phyloP scores from a whole-genome alignment of 2,113 vertebrate species.

The Bujurquina vittata region DNA sequence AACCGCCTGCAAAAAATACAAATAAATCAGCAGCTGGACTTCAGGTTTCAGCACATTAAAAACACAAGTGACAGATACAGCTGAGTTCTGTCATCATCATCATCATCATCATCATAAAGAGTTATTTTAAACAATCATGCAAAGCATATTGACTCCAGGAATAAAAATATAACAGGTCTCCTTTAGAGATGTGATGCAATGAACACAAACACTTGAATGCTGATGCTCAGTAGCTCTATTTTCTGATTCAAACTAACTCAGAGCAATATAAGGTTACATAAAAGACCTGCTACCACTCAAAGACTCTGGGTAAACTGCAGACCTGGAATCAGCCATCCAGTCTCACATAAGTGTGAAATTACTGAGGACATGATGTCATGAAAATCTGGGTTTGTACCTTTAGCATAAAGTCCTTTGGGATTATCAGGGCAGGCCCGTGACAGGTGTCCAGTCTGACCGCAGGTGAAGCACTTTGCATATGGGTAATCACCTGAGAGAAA shows the following conservation, averaged over 20 bases:
- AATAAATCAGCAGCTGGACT: neutral
- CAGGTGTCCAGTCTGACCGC: constrained; percentile 91
- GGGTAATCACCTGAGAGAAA: constrained; percentile 88
- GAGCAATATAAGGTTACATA: neutral
- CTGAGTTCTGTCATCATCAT: neutral
- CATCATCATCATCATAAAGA: neutral
- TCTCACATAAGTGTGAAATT: neutral
- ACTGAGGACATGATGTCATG: neutral
- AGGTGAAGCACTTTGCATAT: constrained; percentile 97
- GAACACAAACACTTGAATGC: neutral
- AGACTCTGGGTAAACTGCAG: neutral
- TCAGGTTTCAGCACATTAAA: neutral
- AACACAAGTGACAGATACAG: neutral
- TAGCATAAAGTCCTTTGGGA: constrained; percentile 92
- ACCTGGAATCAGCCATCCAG: neutral
- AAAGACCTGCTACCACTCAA: neutral
- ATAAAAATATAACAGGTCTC: neutral
- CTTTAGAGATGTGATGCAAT: neutral
- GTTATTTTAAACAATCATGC: neutral
- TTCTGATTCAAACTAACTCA: neutral
- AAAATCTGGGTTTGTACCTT: constrained; percentile 78
- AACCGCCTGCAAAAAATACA: constrained; percentile 82
- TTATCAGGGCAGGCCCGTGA: constrained; percentile 94
- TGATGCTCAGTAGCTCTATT: neutral
- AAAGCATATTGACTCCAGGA: neutral